These are phyloP conservation scores for Taphrorychus bicolor DNA, from an alignment of 2,888 invertebrate species.

Conservation along the genomic window DNA sequence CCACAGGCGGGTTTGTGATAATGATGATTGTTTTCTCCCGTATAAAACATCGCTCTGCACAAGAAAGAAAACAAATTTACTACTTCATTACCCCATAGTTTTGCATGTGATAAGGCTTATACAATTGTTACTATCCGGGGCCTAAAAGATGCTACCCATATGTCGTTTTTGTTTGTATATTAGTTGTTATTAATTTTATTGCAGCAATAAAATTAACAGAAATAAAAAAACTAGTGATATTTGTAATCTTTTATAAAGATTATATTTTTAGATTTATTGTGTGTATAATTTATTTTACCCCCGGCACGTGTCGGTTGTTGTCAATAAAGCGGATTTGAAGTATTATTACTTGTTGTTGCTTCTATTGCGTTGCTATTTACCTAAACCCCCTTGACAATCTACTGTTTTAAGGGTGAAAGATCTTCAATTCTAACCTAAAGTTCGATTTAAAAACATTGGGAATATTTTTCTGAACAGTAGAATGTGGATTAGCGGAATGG, in stretches of 20 bases:
- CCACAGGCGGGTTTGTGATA: neutral
- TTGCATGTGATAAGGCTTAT: too few relatives aligned
- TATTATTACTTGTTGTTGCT: slow-evolving; percentile 5
- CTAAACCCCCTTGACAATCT: neutral
- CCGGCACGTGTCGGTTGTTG: slow-evolving; percentile 51
- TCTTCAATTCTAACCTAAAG: too few relatives aligned
- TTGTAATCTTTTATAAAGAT: slow-evolving; percentile 57
- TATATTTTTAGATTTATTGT: slow-evolving; percentile 54
- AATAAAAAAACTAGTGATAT: slow-evolving; percentile 50
- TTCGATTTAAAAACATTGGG: too few relatives aligned
- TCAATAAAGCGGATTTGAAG: slow-evolving; percentile 48
- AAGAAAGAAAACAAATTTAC: too few relatives aligned
- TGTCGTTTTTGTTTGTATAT: slow-evolving; percentile 45
- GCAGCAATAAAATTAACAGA: slow-evolving; percentile 49
- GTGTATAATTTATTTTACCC: slow-evolving; percentile 52
- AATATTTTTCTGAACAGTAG: too few relatives aligned
- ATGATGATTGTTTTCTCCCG: too few relatives aligned
- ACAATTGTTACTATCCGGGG: slow-evolving; percentile 2
- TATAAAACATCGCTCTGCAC: too few relatives aligned
- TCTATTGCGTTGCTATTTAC: neutral
- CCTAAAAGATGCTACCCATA: slow-evolving; percentile 4
- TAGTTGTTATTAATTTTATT: slow-evolving; percentile 48
- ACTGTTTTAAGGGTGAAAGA: neutral
- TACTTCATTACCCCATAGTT: too few relatives aligned
- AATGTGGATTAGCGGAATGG: too few relatives aligned